Evolutionary conservation across 2,113 vertebrate genomes (phyloP).

Genomic region (Ailuropoda melanoleuca): DNA sequence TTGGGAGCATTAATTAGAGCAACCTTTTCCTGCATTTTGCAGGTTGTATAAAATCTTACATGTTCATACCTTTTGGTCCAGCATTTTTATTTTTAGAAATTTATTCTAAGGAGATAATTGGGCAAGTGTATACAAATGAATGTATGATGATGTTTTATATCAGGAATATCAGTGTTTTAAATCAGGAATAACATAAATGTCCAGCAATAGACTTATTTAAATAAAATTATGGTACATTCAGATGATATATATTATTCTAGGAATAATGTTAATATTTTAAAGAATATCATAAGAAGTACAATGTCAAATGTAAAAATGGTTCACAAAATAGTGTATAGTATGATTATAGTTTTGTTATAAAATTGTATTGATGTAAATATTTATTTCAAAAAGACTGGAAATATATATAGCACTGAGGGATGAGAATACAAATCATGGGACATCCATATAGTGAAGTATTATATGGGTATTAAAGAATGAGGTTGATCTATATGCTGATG

Average conservation of each 20-base stretch:
- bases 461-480: not conserved
- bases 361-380: not conserved
- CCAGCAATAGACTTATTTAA: constrained; percentile 7
- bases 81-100: not conserved
- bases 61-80: not conserved
- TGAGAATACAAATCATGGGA: not conserved
- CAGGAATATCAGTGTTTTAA: not conserved
- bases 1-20: not conserved
- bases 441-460: not conserved
- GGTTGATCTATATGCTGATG: not conserved
- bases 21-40: not conserved
- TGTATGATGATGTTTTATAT: not conserved
- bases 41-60: not conserved
- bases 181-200: not conserved
- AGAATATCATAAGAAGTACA: not conserved
- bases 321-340: not conserved
- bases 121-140: not conserved
- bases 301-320: not conserved
- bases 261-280: constrained; percentile 16
- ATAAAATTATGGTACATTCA: not conserved
- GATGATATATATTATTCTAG: not conserved
- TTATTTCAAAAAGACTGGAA: not conserved
- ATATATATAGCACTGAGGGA: too few species aligned
- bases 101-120: not conserved
- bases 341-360: not conserved